phyloP scores from a whole-genome alignment of 2,113 vertebrate species.

The Hemiscyllium ocellatum region DNA sequence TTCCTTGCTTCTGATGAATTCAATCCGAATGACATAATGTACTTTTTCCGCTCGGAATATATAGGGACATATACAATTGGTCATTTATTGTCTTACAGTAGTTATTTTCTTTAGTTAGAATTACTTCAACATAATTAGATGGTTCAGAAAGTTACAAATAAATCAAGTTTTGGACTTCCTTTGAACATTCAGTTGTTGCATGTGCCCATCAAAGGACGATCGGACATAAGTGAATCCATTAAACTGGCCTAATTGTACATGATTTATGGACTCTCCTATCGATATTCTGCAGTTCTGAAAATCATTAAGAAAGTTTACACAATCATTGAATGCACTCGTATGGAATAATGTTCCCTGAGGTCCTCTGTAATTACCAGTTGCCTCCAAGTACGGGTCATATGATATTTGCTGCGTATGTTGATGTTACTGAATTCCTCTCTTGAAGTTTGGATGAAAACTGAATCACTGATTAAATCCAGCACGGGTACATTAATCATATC shows the following conservation, averaged over 20 bases:
- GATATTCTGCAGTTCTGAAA: neutral
- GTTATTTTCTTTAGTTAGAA: neutral
- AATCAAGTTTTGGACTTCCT: neutral
- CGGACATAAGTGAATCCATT: neutral
- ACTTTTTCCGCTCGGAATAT: neutral
- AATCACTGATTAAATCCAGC: constrained; percentile 23
- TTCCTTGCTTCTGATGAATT: neutral
- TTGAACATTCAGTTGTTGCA: neutral
- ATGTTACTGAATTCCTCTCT: neutral
- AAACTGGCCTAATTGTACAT: neutral
- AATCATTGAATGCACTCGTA: neutral
- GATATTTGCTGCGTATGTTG: neutral
- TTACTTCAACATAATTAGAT: neutral
- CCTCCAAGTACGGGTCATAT: neutral
- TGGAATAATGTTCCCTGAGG: neutral
- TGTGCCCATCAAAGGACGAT: neutral
- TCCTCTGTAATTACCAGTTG: neutral
- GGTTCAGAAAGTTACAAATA: constrained; percentile 2
- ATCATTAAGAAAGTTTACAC: neutral
- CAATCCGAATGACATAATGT: neutral
- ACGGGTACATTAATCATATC: neutral
- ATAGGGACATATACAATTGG: neutral
- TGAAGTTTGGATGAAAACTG: constrained; percentile 8
- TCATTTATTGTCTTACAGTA: neutral
- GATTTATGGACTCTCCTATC: neutral